Conservation (phyloP, 2,888 invertebrate species). For the Serrognathus titanus region DNA sequence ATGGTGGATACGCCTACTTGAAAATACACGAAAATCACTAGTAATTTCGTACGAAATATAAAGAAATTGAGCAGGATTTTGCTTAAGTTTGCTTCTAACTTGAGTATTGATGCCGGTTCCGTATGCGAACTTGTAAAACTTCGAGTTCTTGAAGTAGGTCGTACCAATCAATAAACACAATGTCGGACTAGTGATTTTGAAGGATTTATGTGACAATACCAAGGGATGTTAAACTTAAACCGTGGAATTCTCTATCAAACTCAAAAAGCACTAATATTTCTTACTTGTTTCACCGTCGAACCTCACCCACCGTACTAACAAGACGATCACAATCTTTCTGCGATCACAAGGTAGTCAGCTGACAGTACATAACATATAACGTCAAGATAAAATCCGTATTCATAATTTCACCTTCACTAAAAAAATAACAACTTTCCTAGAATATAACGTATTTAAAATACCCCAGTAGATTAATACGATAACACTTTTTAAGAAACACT, state of each 20-base stretch:
- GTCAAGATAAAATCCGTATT: constrained; percentile 11
- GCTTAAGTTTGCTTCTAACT: no score
- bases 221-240: no score
- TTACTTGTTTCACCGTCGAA: constrained; percentile 28
- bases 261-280: constrained; percentile 27
- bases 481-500: no score
- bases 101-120: not conserved
- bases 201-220: not conserved
- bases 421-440: no score
- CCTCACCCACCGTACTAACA: constrained; percentile 40
- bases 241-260: not conserved
- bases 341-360: constrained; percentile 48
- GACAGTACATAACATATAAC: constrained; percentile 27
- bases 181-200: no score
- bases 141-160: not conserved
- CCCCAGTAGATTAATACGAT: no score
- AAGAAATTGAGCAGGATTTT: no score
- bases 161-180: constrained; percentile 3
- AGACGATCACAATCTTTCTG: constrained; percentile 26
- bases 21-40: not conserved
- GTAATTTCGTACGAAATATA: not conserved
- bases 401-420: not conserved
- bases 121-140: not conserved
- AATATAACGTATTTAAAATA: no score
- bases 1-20: constrained; percentile 34